Conservation (phyloP, 92 coral and sea anemone species). For the Hydrozoanthus gracilis region DNA sequence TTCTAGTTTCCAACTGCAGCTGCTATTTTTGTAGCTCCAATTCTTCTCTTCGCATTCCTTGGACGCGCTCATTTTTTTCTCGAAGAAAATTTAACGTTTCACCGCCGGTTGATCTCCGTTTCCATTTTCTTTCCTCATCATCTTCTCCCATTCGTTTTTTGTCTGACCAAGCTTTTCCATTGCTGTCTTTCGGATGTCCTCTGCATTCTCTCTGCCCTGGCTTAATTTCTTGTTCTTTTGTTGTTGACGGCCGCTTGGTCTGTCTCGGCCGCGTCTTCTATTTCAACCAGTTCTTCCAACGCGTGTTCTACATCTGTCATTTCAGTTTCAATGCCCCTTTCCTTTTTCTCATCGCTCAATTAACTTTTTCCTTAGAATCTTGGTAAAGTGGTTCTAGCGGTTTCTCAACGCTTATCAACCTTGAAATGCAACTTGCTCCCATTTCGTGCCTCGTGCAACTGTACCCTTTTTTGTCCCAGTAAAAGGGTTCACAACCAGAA, state of each 20-base stretch:
- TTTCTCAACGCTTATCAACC: constrained; percentile 50
- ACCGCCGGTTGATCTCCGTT: constrained; percentile 44
- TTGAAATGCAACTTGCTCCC: constrained; percentile 41
- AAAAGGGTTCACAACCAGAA: constrained; percentile 5
- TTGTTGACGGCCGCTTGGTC: constrained; percentile 19
- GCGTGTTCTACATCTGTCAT: constrained; percentile 50
- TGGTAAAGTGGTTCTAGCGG: constrained; percentile 40
- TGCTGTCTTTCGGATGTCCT: constrained; percentile 52
- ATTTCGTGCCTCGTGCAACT: neutral
- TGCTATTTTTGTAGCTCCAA: constrained; percentile 41
- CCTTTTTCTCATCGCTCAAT: constrained; percentile 51
- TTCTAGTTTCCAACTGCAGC: constrained; percentile 43
- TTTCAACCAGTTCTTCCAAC: constrained; percentile 42
- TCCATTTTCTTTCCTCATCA: neutral
- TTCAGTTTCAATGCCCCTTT: constrained; percentile 50
- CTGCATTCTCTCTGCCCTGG: constrained; percentile 47
- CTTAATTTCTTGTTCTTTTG: constrained; percentile 36
- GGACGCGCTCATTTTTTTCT: constrained; percentile 54
- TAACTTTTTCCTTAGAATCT: constrained; percentile 30
- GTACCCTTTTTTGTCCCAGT: constrained; percentile 7
- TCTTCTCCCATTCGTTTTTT: constrained; percentile 37
- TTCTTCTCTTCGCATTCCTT: constrained; percentile 31
- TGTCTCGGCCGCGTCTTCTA: constrained; percentile 52
- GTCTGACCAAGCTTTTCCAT: constrained; percentile 55
- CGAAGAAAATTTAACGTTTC: constrained; percentile 42